Evolutionary conservation across 2,888 invertebrate genomes (phyloP).

Genomic region (Microplitis deprimator): DNA sequence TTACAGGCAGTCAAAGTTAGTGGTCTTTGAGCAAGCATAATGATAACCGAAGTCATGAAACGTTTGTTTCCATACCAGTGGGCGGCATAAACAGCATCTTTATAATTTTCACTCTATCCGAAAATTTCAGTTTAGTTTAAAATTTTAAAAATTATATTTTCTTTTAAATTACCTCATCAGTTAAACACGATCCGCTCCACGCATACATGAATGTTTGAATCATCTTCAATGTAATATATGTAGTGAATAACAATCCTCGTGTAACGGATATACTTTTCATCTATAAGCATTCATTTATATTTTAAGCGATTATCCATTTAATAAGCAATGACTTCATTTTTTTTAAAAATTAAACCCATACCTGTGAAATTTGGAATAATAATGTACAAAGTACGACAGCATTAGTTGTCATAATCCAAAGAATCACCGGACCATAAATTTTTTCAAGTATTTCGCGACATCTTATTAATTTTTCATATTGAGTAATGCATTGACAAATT

Average conservation of each 20-base stretch:
- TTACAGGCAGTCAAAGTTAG: conserved; percentile 52
- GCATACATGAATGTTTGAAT: conserved; percentile 42
- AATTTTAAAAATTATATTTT: background rate
- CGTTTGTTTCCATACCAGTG: conserved; percentile 39
- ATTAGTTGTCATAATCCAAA: conserved; percentile 32
- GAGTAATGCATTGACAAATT: conserved; percentile 18
- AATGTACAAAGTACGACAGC: conserved; percentile 25
- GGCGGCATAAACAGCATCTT: conserved; percentile 49
- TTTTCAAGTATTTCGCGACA: conserved; percentile 21
- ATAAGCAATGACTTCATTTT: background rate
- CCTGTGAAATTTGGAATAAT: conserved; percentile 20
- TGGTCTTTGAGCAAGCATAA: conserved; percentile 54
- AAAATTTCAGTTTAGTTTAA: background rate
- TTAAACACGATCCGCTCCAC: conserved; percentile 35
- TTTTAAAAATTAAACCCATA: background rate
- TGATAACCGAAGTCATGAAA: conserved; percentile 48
- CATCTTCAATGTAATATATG: conserved; percentile 38
- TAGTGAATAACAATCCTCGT: background rate
- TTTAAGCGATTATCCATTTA: background rate
- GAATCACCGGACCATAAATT: conserved; percentile 32
- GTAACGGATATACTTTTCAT: conserved; percentile 4
- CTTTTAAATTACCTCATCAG: background rate
- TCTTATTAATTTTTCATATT: conserved; percentile 21
- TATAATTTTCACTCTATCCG: conserved; percentile 53
- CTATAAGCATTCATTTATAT: background rate